A percentile compares a stretch with the other conserved stretches of the same genome.
Evolutionary conservation across 2,113 vertebrate genomes (phyloP).

Genomic region (Centrocercus urophasianus): DNA sequence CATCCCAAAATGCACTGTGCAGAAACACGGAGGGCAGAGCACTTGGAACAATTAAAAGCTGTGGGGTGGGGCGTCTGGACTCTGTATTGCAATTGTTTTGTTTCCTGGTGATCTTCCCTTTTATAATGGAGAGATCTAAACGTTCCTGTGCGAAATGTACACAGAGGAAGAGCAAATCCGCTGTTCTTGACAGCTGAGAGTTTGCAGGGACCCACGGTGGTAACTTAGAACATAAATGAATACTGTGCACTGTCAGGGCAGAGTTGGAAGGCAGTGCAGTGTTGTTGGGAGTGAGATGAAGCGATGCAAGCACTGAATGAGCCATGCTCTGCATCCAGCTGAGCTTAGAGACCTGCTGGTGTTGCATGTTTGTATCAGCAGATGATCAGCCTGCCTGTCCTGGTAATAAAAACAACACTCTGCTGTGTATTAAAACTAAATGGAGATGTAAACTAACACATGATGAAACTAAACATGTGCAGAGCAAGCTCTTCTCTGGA

Average conservation of each 20-base stretch:
- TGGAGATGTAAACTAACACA: neutral
- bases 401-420: neutral
- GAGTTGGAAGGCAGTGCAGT: neutral
- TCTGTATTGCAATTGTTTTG: constrained; percentile 13
- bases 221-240: neutral
- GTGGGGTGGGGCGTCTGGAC: neutral
- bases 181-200: neutral
- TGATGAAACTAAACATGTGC: neutral
- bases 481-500: neutral
- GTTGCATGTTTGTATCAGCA: neutral
- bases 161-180: neutral
- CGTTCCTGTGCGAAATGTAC: neutral
- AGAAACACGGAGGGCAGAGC: neutral
- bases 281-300: neutral
- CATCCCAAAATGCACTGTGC: neutral
- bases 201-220: neutral
- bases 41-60: neutral
- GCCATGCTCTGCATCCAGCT: neutral
- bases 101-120: constrained; percentile 25
- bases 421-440: neutral
- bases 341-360: neutral
- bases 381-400: neutral
- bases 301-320: neutral
- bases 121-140: neutral
- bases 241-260: neutral